Conservation (phyloP, 2,113 vertebrate species). For the Mastomys natalensis region DNA sequence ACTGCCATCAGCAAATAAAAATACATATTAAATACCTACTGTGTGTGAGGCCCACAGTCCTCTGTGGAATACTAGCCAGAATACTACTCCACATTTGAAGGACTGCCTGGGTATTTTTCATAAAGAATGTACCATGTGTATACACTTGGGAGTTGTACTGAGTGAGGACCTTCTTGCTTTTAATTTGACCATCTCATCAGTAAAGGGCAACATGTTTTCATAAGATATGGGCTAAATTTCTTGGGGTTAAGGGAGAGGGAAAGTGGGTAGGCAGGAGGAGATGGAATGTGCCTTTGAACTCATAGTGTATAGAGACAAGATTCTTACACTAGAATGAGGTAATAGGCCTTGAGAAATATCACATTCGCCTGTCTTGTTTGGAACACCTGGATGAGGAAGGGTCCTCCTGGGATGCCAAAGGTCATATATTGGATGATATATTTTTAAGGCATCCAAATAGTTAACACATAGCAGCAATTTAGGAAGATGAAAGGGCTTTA, state of each 20-base stretch:
- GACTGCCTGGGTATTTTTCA: fast-evolving
- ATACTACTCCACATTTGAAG: background rate
- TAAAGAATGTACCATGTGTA: background rate
- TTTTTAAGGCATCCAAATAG: background rate
- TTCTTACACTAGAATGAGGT: background rate
- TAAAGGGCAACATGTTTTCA: background rate
- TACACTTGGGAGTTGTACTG: fast-evolving
- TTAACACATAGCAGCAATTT: background rate
- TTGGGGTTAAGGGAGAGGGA: background rate
- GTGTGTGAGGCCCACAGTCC: no score
- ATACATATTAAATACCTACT: background rate
- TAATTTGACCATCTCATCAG: no score
- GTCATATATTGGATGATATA: background rate
- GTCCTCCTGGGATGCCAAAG: background rate
- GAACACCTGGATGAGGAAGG: background rate
- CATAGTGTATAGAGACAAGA: background rate
- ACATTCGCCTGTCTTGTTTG: background rate
- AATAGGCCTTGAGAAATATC: background rate
- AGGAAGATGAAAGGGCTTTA: background rate
- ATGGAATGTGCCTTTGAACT: background rate
- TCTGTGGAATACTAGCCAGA: background rate
- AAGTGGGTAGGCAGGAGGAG: background rate
- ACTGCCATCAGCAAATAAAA: background rate
- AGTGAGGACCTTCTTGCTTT: background rate
- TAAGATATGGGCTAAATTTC: background rate